Conservation (phyloP, 2,797 vertebrate genomes). For the Acridotheres tristis region DNA sequence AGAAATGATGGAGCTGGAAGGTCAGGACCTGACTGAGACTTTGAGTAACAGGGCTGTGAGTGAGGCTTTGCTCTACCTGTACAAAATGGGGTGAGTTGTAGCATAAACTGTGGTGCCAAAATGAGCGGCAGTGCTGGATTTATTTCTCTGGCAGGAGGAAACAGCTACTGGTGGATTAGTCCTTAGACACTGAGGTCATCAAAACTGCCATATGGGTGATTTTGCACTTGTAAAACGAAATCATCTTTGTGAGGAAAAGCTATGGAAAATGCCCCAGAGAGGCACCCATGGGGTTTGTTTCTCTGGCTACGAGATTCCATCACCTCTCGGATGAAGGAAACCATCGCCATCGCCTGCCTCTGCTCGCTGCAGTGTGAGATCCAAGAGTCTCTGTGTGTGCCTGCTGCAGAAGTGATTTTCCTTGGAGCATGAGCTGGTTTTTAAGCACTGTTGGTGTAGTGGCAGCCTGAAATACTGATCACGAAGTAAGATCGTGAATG, state of each 20-base stretch:
- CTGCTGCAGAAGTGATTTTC: slow-evolving; percentile 25
- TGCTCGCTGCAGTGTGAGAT: background rate
- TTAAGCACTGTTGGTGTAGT: slow-evolving; percentile 18
- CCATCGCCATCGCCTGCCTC: background rate
- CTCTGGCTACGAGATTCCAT: background rate
- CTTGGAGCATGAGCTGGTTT: slow-evolving; percentile 47
- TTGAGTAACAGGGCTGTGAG: background rate
- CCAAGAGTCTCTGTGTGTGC: background rate
- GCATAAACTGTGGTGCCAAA: background rate
- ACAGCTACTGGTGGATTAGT: background rate
- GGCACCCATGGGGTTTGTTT: background rate
- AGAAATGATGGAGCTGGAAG: background rate
- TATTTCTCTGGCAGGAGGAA: background rate
- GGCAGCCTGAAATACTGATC: slow-evolving; percentile 18
- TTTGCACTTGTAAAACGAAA: background rate
- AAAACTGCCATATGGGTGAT: background rate
- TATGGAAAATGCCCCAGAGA: background rate
- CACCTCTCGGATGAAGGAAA: background rate
- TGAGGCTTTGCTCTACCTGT: background rate
- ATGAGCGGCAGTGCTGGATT: background rate
- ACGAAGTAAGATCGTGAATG: background rate
- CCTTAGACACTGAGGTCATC: background rate
- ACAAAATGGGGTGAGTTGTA: background rate
- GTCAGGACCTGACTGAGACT: background rate
- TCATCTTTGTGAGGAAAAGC: background rate